These are phyloP conservation scores for Mesocentrotus franciscanus DNA, from an alignment of 53 echinoderm and acorn worm genomes.

Conservation along the genomic window DNA sequence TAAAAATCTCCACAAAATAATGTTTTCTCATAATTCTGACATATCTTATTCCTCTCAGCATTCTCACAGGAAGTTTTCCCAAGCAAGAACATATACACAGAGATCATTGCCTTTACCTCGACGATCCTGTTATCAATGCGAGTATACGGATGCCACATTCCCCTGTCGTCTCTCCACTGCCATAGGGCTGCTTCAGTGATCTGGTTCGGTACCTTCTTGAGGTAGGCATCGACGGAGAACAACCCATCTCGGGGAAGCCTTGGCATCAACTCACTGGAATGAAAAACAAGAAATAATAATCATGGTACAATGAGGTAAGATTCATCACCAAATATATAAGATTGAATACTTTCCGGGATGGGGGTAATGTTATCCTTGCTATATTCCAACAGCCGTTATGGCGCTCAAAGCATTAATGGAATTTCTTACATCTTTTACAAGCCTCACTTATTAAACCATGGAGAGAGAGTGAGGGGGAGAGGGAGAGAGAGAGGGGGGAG, in stretches of 20 bases:
- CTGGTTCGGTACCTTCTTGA: slow-evolving; percentile 87
- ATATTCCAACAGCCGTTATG: too few relatives aligned
- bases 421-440: too few relatives aligned
- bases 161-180: slow-evolving; percentile 98
- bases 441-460: too few relatives aligned
- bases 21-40: not conserved
- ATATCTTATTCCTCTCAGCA: not conserved
- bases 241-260: slow-evolving; percentile 91
- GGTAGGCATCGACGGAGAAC: slow-evolving; percentile 89
- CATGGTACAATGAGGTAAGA: not conserved
- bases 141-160: slow-evolving; percentile 93
- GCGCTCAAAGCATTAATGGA: too few relatives aligned
- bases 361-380: too few relatives aligned
- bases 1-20: not conserved
- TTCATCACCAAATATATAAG: too few relatives aligned
- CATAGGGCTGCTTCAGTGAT: slow-evolving; percentile 89
- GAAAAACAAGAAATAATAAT: not conserved
- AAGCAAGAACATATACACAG: too few relatives aligned
- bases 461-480: too few relatives aligned
- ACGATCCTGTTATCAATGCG: slow-evolving; percentile 97
- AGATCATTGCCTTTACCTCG: slow-evolving; percentile 70
- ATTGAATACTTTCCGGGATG: too few relatives aligned
- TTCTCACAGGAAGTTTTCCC: not conserved
- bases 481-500: too few relatives aligned
- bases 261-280: slow-evolving; percentile 92